A percentile compares a stretch with the other conserved stretches of the same genome.
These are phyloP conservation scores for Punctoribates punctum DNA, from an alignment of 2,888 invertebrate species.

Conservation along the genomic window DNA sequence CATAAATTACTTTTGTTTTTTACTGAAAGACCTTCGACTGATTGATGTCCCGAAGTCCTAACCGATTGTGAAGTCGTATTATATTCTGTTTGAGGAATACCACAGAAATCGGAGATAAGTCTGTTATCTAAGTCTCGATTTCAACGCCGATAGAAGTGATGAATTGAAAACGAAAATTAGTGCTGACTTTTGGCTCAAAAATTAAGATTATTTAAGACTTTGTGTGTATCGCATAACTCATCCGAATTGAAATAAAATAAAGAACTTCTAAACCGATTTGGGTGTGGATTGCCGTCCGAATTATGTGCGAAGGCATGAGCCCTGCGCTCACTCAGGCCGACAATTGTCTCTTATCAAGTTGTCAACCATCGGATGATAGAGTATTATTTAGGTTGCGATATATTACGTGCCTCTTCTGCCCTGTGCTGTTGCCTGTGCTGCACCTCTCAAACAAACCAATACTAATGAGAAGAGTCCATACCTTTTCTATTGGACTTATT, in stretches of 20 bases:
- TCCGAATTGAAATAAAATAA: background rate
- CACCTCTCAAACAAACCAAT: background rate
- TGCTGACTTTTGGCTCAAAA: conserved; percentile 2
- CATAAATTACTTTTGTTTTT: conserved; percentile 5
- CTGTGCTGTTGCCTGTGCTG: background rate
- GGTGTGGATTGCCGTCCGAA: background rate
- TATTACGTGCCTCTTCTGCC: background rate
- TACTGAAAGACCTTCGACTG: background rate
- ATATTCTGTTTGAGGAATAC: background rate
- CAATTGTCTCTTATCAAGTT: conserved; percentile 34
- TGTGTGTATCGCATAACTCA: background rate
- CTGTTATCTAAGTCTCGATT: background rate
- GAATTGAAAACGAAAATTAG: conserved; percentile 7
- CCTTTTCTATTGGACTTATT: background rate
- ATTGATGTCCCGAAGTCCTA: background rate
- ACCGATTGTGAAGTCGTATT: background rate
- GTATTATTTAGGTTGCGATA: background rate
- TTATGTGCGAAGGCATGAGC: background rate
- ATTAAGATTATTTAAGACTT: background rate
- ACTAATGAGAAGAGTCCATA: background rate
- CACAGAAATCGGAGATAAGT: background rate
- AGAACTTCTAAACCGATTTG: conserved; percentile 16
- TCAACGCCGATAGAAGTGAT: background rate
- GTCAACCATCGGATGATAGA: conserved; percentile 33
- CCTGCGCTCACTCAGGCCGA: conserved; percentile 4